A percentile compares a stretch with the other conserved stretches of the same genome.
Evolutionary conservation across 2,888 invertebrate genomes (phyloP).

Genomic region (Drosophila aldrichi): DNA sequence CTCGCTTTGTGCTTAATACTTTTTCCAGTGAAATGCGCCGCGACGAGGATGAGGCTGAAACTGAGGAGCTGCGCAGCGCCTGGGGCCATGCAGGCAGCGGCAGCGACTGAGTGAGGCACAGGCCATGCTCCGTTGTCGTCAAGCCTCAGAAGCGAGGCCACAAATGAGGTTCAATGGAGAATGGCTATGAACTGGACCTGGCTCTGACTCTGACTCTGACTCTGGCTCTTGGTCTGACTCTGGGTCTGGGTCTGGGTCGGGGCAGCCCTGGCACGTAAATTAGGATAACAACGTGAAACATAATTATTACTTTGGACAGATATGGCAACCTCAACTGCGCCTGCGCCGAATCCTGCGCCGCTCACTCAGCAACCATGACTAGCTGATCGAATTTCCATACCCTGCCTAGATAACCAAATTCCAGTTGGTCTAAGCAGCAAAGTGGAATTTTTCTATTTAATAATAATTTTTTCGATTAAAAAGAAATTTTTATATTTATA

Average conservation of each 20-base stretch:
- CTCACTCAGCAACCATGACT: not conserved
- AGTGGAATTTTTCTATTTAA: too few relatives aligned
- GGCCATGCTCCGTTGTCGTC: constrained; percentile 33
- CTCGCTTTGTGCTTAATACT: constrained; percentile 78
- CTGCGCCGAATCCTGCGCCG: constrained; percentile 18
- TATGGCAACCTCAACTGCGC: constrained; percentile 63
- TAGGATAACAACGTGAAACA: constrained; percentile 84
- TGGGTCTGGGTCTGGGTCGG: constrained; percentile 28
- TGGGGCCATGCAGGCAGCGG: not conserved
- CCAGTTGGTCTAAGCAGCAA: too few relatives aligned
- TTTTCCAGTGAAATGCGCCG: constrained; percentile 79
- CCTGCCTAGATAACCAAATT: not conserved
- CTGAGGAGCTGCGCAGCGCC: not conserved
- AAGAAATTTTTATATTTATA: too few relatives aligned
- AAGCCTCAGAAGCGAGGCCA: constrained; percentile 20
- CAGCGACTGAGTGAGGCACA: constrained; percentile 11
- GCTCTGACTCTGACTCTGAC: constrained; percentile 10
- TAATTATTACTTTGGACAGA: constrained; percentile 83
- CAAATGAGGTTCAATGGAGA: constrained; percentile 3
- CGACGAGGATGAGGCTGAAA: constrained; percentile 16
- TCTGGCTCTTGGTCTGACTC: constrained; percentile 9
- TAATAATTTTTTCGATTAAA: too few relatives aligned
- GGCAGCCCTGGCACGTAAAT: constrained; percentile 80
- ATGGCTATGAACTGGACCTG: constrained; percentile 1
- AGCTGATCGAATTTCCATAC: constrained; percentile 15